These are phyloP conservation scores for Ectemnius continuus DNA, from an alignment of 2,888 invertebrate species.

Conservation along the genomic window DNA sequence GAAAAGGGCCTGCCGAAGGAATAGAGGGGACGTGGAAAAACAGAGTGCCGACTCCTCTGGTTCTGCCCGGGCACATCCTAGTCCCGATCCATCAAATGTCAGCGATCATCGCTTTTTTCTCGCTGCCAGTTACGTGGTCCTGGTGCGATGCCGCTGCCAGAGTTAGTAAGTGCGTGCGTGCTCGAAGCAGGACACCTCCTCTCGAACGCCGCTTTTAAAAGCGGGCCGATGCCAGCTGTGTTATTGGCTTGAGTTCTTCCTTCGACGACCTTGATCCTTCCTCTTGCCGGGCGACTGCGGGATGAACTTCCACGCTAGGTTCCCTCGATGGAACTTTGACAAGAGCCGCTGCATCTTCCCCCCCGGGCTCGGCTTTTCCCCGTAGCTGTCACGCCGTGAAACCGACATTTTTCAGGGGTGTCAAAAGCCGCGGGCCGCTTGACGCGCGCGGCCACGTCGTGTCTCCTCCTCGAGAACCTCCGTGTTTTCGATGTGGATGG, in stretches of 20 bases:
- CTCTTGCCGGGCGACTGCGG: constrained; percentile 34
- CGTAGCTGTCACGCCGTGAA: constrained; percentile 8
- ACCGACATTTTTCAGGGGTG: constrained; percentile 52
- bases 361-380: constrained; percentile 18
- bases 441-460: constrained; percentile 6
- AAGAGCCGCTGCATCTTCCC: constrained; percentile 41
- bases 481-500: background rate
- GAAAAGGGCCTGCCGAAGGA: constrained; percentile 9
- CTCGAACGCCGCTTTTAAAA: background rate
- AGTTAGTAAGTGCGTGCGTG: constrained; percentile 14
- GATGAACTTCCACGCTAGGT: constrained; percentile 11
- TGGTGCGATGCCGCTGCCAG: background rate
- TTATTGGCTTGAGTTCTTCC: constrained; percentile 39
- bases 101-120: constrained; percentile 70
- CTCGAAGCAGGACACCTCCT: constrained; percentile 12
- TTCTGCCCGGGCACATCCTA: constrained; percentile 44
- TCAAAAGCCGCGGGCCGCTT: constrained; percentile 18
- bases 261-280: constrained; percentile 62
- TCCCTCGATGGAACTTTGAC: constrained; percentile 40
- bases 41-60: constrained; percentile 49
- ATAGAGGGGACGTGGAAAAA: constrained; percentile 58
- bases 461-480: background rate
- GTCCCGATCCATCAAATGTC: constrained; percentile 76
- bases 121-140: background rate
- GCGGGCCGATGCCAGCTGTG: constrained; percentile 51